Evolutionary conservation across 2,888 invertebrate species (phyloP), one percentile per base, ranked within the genome.

Genomic region (Smittia aterrima): DNA sequence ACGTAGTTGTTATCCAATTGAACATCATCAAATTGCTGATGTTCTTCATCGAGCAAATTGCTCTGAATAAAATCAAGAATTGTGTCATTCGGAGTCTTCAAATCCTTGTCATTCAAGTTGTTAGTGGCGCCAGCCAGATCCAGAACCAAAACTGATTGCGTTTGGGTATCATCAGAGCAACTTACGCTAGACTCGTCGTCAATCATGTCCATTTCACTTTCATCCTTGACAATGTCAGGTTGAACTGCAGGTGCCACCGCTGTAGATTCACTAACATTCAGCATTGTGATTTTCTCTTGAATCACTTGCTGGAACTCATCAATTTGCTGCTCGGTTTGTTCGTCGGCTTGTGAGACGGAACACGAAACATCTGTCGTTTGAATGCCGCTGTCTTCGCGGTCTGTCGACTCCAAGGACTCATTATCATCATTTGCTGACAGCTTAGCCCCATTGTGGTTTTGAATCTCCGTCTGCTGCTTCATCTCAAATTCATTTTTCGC

Each of bases 361-460:
- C 90, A 90, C 20, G 91, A 91, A 74, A 90, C 92, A 79, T 91
- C 89, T 1, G 92, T 91, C 3, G 91, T 90, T 78, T 92, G 92
- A 76, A 91, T 90, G 1, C 91, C 91, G 76, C 90, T 90, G 79
- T 93, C 92, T 82, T 93, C 92, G 53, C 89, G 87, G 81, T 90
- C 91, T 58, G 87, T 89, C 27, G 70, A 71, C 16, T 3, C 70
- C 24, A 71, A 54, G 18, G 70, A 71, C 41, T 71, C 70, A 77
- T 89, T 87, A 76, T 86, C 86, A 75, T 85, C 85, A 66, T 1
- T 70, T 53, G 24, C 25, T 20, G 27, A 20, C 18, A 27, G n/a
- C 58, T 32, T 58, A 4, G 20, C 20, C 1, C 7, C 7, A 18
- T 32, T 64, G 62, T 75, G 71, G 74, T 78, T 47, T 76, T 75